Conservation (phyloP, 2,113 vertebrate genomes). For the Limanda limanda region DNA sequence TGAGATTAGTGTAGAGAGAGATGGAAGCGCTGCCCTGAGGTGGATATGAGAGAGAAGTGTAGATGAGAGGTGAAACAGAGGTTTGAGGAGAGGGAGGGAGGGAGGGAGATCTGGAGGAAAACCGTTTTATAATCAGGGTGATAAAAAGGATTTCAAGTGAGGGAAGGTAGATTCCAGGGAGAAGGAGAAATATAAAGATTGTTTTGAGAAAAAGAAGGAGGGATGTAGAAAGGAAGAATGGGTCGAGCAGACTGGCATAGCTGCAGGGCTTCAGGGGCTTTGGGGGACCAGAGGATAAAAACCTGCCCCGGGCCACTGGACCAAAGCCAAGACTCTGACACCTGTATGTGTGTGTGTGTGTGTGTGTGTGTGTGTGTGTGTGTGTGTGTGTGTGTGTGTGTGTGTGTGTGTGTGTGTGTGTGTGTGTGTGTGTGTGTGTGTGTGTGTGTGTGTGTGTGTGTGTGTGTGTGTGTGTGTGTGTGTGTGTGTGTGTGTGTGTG, state of each 20-base stretch:
- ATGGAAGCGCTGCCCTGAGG: conserved; percentile 14
- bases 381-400: conserved; percentile 5
- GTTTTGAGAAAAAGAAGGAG: conserved; percentile 19
- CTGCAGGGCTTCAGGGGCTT: conserved; percentile 55
- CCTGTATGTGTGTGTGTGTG: conserved; percentile 23
- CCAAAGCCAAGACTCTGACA: conserved; percentile 39
- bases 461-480: conserved; percentile 8
- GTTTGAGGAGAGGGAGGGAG: neutral
- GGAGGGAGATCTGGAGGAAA: conserved; percentile 12
- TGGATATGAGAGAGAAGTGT: conserved; percentile 12
- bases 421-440: conserved; percentile 5
- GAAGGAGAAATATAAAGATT: conserved; percentile 15
- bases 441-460: conserved; percentile 18
- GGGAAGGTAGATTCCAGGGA: conserved; percentile 24
- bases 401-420: conserved; percentile 19
- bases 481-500: conserved; percentile 20
- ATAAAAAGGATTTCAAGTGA: conserved; percentile 29
- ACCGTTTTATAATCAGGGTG: conserved; percentile 35
- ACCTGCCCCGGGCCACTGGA: conserved; percentile 60
- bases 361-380: conserved; percentile 15
- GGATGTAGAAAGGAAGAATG: conserved; percentile 1
- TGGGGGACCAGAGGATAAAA: conserved; percentile 48
- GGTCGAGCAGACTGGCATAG: conserved; percentile 34
- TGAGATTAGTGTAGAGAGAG: conserved; percentile 19
- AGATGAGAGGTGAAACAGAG: neutral